These are phyloP conservation scores for Menidia beryllina DNA, from an alignment of 2,113 vertebrate species.

Conservation along the genomic window DNA sequence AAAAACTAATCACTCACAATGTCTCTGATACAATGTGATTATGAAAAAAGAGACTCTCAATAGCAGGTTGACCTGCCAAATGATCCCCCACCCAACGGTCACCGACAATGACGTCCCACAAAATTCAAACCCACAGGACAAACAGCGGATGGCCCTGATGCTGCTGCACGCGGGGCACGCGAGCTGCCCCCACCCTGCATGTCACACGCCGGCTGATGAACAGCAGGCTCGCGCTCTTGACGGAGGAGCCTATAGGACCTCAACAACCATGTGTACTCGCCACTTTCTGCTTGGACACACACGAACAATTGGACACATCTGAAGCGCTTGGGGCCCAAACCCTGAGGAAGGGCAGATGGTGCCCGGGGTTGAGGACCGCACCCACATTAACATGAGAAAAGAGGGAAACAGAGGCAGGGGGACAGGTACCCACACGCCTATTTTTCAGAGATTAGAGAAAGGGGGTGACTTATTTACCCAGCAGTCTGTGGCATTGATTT, in stretches of 20 bases:
- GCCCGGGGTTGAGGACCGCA: slow-evolving; percentile 60
- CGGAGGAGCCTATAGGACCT: slow-evolving; percentile 57
- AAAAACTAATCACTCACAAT: slow-evolving; percentile 2
- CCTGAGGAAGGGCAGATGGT: slow-evolving; percentile 81
- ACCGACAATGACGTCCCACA: slow-evolving; percentile 37
- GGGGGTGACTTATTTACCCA: slow-evolving; percentile 53
- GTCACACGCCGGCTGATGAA: slow-evolving; percentile 71
- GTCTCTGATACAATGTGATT: not conserved
- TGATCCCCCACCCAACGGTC: slow-evolving; percentile 34
- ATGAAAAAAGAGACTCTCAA: not conserved
- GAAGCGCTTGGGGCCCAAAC: slow-evolving; percentile 73
- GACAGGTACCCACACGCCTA: slow-evolving; percentile 70
- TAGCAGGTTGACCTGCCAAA: slow-evolving; percentile 1
- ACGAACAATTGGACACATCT: slow-evolving; percentile 78
- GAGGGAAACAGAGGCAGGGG: slow-evolving; percentile 56
- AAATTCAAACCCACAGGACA: slow-evolving; percentile 29
- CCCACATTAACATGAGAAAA: slow-evolving; percentile 81
- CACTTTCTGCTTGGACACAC: slow-evolving; percentile 82
- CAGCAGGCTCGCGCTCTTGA: slow-evolving; percentile 70
- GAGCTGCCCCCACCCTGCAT: slow-evolving; percentile 38
- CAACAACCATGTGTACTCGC: slow-evolving; percentile 65
- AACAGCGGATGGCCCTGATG: slow-evolving; percentile 26
- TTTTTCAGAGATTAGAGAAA: slow-evolving; percentile 57
- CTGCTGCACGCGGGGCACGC: slow-evolving; percentile 56
- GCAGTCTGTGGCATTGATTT: slow-evolving; percentile 54